Evolutionary conservation across 2,113 vertebrate species (phyloP).

Genomic region (Chaetodon auriga): DNA sequence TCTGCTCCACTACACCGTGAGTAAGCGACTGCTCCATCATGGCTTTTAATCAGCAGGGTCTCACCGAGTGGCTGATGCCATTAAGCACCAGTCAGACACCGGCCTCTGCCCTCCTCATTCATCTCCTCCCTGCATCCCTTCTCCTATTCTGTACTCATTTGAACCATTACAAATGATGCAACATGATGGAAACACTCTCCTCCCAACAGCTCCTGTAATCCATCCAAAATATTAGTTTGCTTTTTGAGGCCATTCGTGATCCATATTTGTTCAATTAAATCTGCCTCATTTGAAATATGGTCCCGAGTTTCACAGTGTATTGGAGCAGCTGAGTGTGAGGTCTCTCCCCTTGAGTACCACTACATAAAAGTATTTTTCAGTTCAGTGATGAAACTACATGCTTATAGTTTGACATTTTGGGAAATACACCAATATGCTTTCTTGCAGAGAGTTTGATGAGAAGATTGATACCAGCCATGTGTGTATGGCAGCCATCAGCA

Average conservation of each 20-base stretch:
- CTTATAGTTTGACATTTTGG: not conserved
- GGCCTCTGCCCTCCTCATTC: constrained; percentile 32
- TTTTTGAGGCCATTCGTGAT: not conserved
- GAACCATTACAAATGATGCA: constrained; percentile 1
- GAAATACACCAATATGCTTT: not conserved
- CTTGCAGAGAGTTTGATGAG: not conserved
- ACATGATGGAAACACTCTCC: constrained; percentile 9
- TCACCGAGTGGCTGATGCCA: constrained; percentile 33
- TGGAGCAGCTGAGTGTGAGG: not conserved
- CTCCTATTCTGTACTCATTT: not conserved
- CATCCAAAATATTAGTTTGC: not conserved
- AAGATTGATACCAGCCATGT: not conserved
- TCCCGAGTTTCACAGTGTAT: not conserved
- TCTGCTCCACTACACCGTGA: constrained; percentile 18
- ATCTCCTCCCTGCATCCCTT: constrained; percentile 31
- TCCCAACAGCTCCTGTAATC: not conserved
- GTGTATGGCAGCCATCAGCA: not conserved
- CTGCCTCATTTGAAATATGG: not conserved
- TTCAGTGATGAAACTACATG: no score
- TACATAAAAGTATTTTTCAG: not conserved
- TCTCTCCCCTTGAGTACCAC: not conserved
- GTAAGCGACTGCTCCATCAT: constrained; percentile 30
- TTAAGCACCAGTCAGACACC: constrained; percentile 32
- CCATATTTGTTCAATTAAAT: not conserved
- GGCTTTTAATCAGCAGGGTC: constrained; percentile 57